Percentiles rank a stretch among this genome's conserved stretches.
phyloP scores from a whole-genome alignment of 2,113 vertebrate species.

The Fukomys damarensis region DNA sequence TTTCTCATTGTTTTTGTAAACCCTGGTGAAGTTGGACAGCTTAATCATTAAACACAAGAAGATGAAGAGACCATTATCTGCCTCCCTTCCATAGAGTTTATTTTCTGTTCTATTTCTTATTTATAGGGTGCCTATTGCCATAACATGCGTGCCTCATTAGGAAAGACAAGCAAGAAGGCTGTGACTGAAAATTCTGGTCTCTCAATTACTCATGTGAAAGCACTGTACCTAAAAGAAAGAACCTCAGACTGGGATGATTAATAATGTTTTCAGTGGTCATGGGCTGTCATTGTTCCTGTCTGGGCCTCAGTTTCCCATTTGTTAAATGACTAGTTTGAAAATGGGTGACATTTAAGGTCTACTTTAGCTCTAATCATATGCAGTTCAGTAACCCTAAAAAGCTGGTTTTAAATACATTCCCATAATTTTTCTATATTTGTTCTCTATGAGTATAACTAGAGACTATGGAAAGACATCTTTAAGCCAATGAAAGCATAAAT shows the following conservation, averaged over 20 bases:
- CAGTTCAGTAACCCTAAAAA: background rate
- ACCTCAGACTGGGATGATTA: background rate
- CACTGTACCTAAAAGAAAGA: background rate
- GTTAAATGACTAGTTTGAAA: background rate
- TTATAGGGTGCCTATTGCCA: background rate
- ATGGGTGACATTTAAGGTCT: background rate
- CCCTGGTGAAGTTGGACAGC: background rate
- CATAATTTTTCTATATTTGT: background rate
- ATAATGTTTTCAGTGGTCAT: background rate
- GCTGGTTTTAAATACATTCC: background rate
- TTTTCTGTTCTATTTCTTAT: slow-evolving; percentile 52
- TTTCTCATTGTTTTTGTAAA: background rate
- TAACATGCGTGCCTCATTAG: slow-evolving; percentile 24
- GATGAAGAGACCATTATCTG: background rate
- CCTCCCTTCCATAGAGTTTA: background rate
- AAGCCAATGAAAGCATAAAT: background rate
- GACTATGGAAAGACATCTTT: background rate
- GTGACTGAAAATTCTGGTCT: background rate
- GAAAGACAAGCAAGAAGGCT: background rate
- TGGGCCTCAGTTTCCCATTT: background rate
- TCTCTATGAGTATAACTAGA: background rate
- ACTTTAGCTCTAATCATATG: background rate
- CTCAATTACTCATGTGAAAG: background rate
- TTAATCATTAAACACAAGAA: slow-evolving; percentile 24
- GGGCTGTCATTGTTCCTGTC: background rate